A percentile compares a stretch with the other conserved stretches of the same genome.
These are phyloP conservation scores for Zaprionus africanus DNA, from an alignment of 1,140 invertebrate genomes.

Conservation along the genomic window DNA sequence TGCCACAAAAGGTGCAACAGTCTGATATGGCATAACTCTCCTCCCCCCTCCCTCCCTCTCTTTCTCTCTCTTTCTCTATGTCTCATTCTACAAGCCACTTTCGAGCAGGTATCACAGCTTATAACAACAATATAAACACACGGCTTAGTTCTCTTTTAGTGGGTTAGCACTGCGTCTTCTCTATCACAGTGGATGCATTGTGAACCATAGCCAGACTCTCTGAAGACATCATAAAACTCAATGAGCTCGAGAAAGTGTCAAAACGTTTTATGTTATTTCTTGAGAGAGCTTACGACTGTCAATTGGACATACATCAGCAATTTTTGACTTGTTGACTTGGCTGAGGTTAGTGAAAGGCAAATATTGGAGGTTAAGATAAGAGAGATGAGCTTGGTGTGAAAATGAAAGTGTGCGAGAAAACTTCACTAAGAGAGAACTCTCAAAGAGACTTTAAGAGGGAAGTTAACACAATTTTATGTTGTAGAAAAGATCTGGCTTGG, in stretches of 20 bases:
- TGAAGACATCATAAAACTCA: constrained; percentile 28
- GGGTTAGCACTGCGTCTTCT: constrained; percentile 23
- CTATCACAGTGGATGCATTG: constrained; percentile 17
- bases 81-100: not conserved
- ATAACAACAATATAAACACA: constrained; percentile 66
- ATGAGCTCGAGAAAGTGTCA: constrained; percentile 48
- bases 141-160: constrained; percentile 59
- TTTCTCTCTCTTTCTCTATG: not conserved
- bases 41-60: not conserved
- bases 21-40: not conserved
- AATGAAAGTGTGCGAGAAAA: constrained; percentile 7
- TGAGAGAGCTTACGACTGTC: constrained; percentile 31
- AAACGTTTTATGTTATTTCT: constrained; percentile 24
- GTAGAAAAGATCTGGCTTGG: not conserved
- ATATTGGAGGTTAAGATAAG: constrained; percentile 4
- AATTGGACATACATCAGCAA: constrained; percentile 25
- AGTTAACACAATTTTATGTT: too few species aligned
- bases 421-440: not conserved
- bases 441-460: not conserved
- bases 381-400: not conserved
- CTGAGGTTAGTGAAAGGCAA: constrained; percentile 34
- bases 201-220: constrained; percentile 4
- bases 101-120: constrained; percentile 41
- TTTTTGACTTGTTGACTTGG: constrained; percentile 30
- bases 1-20: constrained; percentile 42